Base-by-base conservation (phyloP, 2,888 invertebrate species). In the Agonum fuliginosum region DNA sequence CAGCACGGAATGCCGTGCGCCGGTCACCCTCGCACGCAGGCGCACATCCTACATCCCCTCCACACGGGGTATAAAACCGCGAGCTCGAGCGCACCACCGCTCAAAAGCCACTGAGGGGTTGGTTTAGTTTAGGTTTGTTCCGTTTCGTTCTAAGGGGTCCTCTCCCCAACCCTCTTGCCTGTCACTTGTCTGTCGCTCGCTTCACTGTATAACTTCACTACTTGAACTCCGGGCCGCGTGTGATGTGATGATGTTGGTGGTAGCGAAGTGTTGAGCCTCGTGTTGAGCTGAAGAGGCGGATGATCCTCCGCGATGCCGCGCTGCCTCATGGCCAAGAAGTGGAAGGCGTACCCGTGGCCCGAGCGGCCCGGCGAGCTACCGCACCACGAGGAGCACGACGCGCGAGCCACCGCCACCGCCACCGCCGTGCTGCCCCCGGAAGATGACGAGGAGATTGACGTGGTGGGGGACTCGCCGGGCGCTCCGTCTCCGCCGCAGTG, bases 301-400 rank as follows among this genome's bases (percentile, higher is more conserved):
- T 67, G 67, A 37, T 41, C 62, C 86, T 87, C 88, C 89, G 91
- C 89, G 88, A 96, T 96, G 96, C 96, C 96, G 89, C 95, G 96
- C 88, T 96, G 96, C 91, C 93, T 96, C 88, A 96, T 96, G 95
- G 96, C 96, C 85, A 96, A 96, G 90, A 96, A 96, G 91, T 96
- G 96, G 95, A 96, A 96, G 92, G 94, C 92, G 87, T 93, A 93
- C 86, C 92, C 93, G 81, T 93, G 93, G 93, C 91, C 91, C 82
- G 93, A 92, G 84, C 90, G 92, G 82, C 89, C 89, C 81, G 88
- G 87, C 80, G 85, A 86, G 76, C 83, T 84, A 76, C 81, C 81
- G 76, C 81, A 79, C 30, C 80, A 80, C 77, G 80, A 71, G 19
- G n/a, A n/a, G n/a, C n/a, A n/a, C n/a, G 78, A 78, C 79, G 86